These are phyloP conservation scores for Indri indri DNA, from an alignment of 2,113 vertebrate species.

Conservation along the genomic window DNA sequence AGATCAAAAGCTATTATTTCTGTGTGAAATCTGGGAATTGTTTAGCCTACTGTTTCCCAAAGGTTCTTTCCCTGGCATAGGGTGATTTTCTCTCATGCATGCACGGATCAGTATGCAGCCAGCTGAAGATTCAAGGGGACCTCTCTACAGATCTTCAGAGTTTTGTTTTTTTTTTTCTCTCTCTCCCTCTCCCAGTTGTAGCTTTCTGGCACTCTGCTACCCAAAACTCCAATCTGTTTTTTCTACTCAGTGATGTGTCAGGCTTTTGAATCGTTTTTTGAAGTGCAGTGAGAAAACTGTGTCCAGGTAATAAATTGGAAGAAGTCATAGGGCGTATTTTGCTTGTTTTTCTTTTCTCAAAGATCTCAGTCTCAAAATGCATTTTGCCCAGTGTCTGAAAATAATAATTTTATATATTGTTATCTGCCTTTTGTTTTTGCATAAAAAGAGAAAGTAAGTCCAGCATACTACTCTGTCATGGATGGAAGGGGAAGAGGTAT, in stretches of 20 bases:
- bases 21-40: background rate
- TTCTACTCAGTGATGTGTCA: background rate
- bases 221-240: background rate
- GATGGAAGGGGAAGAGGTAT: background rate
- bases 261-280: background rate
- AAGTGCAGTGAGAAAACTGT: background rate
- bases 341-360: background rate
- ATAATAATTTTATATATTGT: slow-evolving; percentile 1
- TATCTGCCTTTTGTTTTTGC: background rate
- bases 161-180: background rate
- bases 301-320: background rate
- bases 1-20: background rate
- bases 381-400: background rate
- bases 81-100: background rate
- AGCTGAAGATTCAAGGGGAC: background rate
- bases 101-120: background rate
- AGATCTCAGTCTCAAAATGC: background rate
- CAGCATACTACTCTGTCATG: background rate
- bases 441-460: background rate
- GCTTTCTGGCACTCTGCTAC: background rate
- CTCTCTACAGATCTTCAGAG: background rate
- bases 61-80: background rate
- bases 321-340: background rate
- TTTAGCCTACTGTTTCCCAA: background rate
- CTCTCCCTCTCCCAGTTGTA: background rate